Conservation (phyloP, 2,113 vertebrate genomes). For the Misgurnus anguillicaudatus region DNA sequence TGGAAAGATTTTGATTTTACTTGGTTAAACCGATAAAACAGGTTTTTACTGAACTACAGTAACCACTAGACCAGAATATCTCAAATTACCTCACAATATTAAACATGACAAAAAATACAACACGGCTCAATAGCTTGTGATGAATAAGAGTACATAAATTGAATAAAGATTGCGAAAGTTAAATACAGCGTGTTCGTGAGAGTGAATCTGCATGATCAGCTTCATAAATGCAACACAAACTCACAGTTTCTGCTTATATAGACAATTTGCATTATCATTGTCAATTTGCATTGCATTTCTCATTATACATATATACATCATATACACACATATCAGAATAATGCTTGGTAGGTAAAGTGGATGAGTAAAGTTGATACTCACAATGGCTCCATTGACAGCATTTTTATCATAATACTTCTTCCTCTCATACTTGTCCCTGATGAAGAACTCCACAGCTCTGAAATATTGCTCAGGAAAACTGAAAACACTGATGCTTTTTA, state of each 20-base stretch:
- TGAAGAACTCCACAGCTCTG: slow-evolving; percentile 98
- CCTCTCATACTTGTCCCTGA: slow-evolving; percentile 98
- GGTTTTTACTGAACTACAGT: not conserved
- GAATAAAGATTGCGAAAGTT: not conserved
- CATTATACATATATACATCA: no score
- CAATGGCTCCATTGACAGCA: slow-evolving; percentile 76
- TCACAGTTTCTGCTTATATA: not conserved
- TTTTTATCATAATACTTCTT: slow-evolving; percentile 96
- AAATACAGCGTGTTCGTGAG: not conserved
- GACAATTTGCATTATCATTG: no score
- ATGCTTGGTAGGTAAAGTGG: not conserved
- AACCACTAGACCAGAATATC: not conserved
- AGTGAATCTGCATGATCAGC: not conserved
- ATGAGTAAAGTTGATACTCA: slow-evolving; percentile 77
- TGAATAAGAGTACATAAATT: not conserved
- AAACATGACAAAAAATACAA: not conserved
- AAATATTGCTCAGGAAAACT: slow-evolving; percentile 79
- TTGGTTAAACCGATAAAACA: no score
- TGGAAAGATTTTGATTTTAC: no score
- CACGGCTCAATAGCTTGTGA: not conserved
- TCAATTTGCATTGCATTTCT: no score
- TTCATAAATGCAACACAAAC: not conserved
- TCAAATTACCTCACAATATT: not conserved
- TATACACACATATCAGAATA: not conserved
- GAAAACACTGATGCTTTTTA: not conserved